phyloP scores from a whole-genome alignment of 2,113 vertebrate species.

The Pterocles orientalis region DNA sequence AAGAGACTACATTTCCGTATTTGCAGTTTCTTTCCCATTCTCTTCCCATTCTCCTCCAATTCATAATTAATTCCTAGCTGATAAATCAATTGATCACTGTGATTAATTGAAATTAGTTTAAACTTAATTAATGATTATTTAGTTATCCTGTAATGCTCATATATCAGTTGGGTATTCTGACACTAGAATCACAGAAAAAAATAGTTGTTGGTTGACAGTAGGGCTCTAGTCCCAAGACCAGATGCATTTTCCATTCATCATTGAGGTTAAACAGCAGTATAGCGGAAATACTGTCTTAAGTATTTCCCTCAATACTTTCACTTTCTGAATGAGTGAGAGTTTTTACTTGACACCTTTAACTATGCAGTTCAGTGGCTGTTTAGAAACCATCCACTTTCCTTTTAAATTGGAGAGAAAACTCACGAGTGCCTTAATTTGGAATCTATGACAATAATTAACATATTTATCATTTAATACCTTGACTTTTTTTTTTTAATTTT shows the following conservation, averaged over 20 bases:
- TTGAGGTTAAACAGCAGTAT: background rate
- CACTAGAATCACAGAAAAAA: background rate
- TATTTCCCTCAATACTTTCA: background rate
- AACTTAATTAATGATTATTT: background rate
- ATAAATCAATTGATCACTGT: conserved; percentile 14
- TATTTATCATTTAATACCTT: background rate
- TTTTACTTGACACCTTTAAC: background rate
- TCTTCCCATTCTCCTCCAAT: background rate
- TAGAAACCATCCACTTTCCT: background rate
- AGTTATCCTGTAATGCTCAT: background rate
- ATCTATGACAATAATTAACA: background rate
- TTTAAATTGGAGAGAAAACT: background rate
- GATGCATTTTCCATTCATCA: background rate
- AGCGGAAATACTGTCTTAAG: background rate
- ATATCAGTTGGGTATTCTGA: background rate
- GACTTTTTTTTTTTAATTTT: background rate
- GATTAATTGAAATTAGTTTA: background rate
- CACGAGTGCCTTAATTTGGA: background rate
- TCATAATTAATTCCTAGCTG: background rate
- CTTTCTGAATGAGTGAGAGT: background rate
- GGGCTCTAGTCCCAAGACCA: background rate
- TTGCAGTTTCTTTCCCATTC: background rate
- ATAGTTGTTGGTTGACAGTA: background rate
- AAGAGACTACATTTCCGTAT: background rate
- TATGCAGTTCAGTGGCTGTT: background rate